Percentiles rank a stretch among this genome's conserved stretches.
Evolutionary conservation across 2,888 invertebrate species (phyloP).

Genomic region (Drosophila helvetica): DNA sequence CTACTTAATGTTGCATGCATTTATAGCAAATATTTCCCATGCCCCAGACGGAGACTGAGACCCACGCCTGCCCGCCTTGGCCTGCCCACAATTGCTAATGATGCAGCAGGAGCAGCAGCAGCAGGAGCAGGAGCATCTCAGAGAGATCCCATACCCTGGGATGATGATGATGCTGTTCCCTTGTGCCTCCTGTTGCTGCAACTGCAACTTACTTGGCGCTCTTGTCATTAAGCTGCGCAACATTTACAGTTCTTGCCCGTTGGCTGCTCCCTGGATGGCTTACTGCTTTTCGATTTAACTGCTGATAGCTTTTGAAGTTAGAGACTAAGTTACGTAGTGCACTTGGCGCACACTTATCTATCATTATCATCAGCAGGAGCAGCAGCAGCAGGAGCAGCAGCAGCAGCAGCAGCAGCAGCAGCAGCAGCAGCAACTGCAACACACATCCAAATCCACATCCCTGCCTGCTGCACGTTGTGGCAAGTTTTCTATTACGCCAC

Average conservation of each 20-base stretch:
- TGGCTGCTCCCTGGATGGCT: conserved; percentile 56
- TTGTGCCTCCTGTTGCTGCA: conserved; percentile 16
- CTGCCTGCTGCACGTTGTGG: conserved; percentile 43
- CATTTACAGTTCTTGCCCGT: conserved; percentile 77
- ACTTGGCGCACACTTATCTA: conserved; percentile 77
- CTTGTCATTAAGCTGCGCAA: conserved; percentile 74
- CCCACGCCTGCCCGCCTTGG: conserved; percentile 50
- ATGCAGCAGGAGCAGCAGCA: conserved; percentile 50
- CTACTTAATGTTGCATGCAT: conserved; percentile 78
- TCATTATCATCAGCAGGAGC: conserved; percentile 72
- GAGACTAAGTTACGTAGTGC: conserved; percentile 70
- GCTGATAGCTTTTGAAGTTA: conserved; percentile 76
- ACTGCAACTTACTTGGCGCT: conserved; percentile 57
- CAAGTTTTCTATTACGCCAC: conserved; percentile 72
- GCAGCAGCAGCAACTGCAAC: conserved; percentile 4
- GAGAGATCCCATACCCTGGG: not conserved
- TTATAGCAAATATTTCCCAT: conserved; percentile 78
- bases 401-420: not conserved
- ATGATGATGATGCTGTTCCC: conserved; percentile 10
- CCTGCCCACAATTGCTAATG: conserved; percentile 74
- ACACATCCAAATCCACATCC: conserved; percentile 26
- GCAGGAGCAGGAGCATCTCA: conserved; percentile 8
- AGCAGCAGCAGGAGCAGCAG: conserved; percentile 1
- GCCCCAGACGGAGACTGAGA: conserved; percentile 11
- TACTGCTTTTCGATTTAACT: conserved; percentile 77